phyloP scores from a whole-genome alignment of 2,113 vertebrate genomes.

The Saguinus midas region DNA sequence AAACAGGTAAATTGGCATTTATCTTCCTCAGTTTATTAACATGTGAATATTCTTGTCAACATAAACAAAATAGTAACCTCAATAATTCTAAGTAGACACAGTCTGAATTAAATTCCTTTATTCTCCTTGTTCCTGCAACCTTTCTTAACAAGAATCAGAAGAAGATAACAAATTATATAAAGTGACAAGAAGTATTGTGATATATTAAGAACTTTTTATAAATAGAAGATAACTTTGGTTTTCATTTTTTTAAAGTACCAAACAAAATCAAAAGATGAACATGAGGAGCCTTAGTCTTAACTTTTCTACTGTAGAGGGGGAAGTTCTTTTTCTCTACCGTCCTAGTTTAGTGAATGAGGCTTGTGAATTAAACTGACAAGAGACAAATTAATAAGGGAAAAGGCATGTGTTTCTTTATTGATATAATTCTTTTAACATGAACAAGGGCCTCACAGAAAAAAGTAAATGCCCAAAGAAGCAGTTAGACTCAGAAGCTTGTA shows the following conservation, averaged over 20 bases:
- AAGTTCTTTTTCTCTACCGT: background rate
- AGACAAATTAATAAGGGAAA: background rate
- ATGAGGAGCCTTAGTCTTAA: background rate
- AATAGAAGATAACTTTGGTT: background rate
- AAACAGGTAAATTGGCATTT: background rate
- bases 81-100: background rate
- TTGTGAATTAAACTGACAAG: background rate
- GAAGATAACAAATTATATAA: background rate
- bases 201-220: background rate
- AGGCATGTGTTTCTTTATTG: background rate
- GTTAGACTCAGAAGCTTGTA: background rate
- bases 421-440: background rate
- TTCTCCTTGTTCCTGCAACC: background rate
- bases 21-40: slow-evolving; percentile 1
- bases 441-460: background rate
- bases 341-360: background rate
- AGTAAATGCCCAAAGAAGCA: background rate
- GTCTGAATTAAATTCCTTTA: background rate
- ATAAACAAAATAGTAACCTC: background rate
- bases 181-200: background rate
- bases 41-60: background rate
- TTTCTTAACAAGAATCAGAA: background rate
- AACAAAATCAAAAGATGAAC: background rate
- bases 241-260: background rate
- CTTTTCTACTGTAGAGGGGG: background rate